These are phyloP conservation scores for Falco berigora DNA, from an alignment of 2,797 vertebrate species.

Conservation along the genomic window DNA sequence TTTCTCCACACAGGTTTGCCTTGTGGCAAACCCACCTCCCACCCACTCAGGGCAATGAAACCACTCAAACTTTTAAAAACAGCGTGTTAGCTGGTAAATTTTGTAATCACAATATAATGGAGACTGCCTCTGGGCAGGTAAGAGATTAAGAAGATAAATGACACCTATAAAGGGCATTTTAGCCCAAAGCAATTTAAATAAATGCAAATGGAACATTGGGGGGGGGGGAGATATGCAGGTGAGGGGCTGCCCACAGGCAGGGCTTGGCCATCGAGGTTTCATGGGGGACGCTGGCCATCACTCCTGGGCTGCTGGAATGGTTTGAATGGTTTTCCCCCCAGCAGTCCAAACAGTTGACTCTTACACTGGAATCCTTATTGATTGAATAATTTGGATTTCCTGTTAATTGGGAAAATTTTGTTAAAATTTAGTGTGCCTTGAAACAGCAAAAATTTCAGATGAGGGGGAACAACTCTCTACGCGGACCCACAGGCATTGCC, in stretches of 20 bases:
- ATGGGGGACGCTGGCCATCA: fast-evolving
- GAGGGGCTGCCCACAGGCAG: not conserved
- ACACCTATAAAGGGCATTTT: not conserved
- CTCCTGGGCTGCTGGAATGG: not conserved
- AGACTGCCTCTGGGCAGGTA: not conserved
- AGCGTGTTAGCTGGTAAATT: not conserved
- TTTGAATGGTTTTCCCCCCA: not conserved
- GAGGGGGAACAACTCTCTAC: not conserved
- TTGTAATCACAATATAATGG: not conserved
- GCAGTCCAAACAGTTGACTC: not conserved
- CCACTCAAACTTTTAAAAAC: not conserved
- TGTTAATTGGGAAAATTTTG: not conserved
- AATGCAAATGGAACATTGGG: not conserved
- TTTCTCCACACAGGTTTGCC: not conserved
- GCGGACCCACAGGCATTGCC: not conserved
- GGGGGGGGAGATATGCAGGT: not conserved
- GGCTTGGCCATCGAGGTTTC: not conserved
- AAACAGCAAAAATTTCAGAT: not conserved
- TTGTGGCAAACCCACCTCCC: not conserved
- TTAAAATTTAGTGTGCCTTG: not conserved
- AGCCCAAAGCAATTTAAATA: not conserved
- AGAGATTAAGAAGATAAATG: not conserved
- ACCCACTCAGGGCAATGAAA: not conserved
- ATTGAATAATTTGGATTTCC: not conserved
- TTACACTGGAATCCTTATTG: not conserved